These are phyloP conservation scores for Tuberolachnus salignus DNA, from an alignment of 2,888 invertebrate species.

Conservation along the genomic window DNA sequence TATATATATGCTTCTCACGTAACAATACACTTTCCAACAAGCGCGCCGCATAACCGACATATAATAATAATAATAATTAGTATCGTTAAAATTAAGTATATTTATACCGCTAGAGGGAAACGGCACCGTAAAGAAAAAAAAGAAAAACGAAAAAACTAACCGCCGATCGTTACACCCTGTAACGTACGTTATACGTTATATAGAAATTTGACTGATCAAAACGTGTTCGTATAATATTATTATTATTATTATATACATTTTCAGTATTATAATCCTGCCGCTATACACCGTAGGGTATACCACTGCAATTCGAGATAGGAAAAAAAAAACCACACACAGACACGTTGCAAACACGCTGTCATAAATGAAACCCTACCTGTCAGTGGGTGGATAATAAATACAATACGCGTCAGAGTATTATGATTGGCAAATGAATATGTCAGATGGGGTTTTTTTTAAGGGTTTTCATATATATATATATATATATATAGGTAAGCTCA, in stretches of 20 bases:
- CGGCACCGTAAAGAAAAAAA: too few relatives aligned
- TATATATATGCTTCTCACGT: constrained; percentile 31
- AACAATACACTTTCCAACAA: constrained; percentile 21
- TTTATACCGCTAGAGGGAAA: constrained; percentile 7
- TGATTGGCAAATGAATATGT: constrained; percentile 55
- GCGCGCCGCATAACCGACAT: background rate
- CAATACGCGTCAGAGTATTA: constrained; percentile 52
- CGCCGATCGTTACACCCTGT: constrained; percentile 31
- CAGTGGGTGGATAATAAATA: constrained; percentile 34
- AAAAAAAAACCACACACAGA: constrained; percentile 30
- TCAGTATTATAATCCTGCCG: constrained; percentile 15
- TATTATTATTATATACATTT: constrained; percentile 13
- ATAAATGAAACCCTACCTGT: constrained; percentile 55
- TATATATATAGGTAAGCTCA: too few relatives aligned
- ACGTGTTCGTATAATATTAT: background rate
- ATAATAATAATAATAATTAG: constrained; percentile 32
- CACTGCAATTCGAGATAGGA: too few relatives aligned
- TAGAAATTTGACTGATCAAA: constrained; percentile 16
- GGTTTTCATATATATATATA: constrained; percentile 49
- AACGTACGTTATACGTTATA: too few relatives aligned
- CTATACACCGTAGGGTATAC: background rate
- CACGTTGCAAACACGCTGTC: constrained; percentile 51
- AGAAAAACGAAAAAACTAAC: background rate
- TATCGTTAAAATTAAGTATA: constrained; percentile 35
- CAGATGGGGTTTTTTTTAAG: constrained; percentile 41